Evolutionary conservation across 2,797 vertebrate species (phyloP), one percentile per base, ranked within the genome.

Genomic region (Cheirogaleus major): DNA sequence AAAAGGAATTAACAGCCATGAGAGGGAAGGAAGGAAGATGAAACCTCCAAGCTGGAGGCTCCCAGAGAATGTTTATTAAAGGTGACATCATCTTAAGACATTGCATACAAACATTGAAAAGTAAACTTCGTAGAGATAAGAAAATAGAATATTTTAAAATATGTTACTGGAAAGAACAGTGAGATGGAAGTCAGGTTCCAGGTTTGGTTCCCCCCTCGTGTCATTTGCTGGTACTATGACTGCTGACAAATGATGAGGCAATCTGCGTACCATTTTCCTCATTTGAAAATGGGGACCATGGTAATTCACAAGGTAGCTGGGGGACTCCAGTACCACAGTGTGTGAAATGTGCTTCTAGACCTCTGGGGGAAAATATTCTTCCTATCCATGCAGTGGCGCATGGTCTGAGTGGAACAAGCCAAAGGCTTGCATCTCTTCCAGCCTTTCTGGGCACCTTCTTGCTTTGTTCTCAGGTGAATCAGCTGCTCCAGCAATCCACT

Each of bases 311-410:
- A 35, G 23, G 38, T 20, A 25, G 5, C 13, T 27, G 17, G 38
- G 17, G 27, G 38, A 27, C 57, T 72, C 48, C 25, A 4, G 50
- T 65, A 7, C 38, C 30, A 3, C 0, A 11, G 50, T 22, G 2
- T 3, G 4, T 14, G 18, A 80, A 72, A n/a, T 43, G 14, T 7
- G 4, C 76, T 48, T 72, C 7, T 25, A 20, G 63, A 32, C 23
- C 23, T 38, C 2, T 4, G 14, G 6, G 45, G 55, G 30, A 65
- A 63, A 38, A 5, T n/a, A 30, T 4, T 72, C 5, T 35, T 25
- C 27, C 1, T 25, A 0, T 25, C 15, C 45, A 1, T 43, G n/a
- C 41, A 41, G 86, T 0, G 0, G 17, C n/a, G 38, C 12, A 0
- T 18, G 10, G 55, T 48, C 65, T 12, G 52, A 89, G 50, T 1